These are phyloP conservation scores for Tiliacea aurago DNA, from an alignment of 2,888 invertebrate species.

Conservation along the genomic window DNA sequence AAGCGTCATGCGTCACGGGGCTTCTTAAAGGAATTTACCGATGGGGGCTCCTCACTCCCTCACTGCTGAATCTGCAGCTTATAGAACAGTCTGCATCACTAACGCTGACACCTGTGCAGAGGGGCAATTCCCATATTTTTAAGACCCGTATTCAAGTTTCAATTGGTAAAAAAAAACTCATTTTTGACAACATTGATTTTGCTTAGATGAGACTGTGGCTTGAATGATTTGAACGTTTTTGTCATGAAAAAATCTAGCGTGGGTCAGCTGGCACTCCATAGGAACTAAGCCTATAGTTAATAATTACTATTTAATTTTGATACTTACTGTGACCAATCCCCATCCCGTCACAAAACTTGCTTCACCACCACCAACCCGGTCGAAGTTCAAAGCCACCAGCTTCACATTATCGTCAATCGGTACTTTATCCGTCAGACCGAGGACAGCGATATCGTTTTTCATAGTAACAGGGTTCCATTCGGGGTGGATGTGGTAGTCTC, in stretches of 20 bases:
- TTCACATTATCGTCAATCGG: conserved; percentile 47
- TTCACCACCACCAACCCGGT: conserved; percentile 53
- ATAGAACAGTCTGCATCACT: background rate
- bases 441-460: conserved; percentile 72
- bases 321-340: conserved; percentile 58
- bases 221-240: too few species aligned
- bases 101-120: background rate
- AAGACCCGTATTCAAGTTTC: background rate
- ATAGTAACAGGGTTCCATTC: conserved; percentile 63
- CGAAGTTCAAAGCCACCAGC: conserved; percentile 54
- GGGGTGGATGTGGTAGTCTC: conserved; percentile 65
- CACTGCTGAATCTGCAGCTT: background rate
- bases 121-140: background rate
- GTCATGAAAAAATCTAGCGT: too few species aligned
- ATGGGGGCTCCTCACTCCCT: background rate
- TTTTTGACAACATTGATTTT: too few species aligned
- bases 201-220: too few species aligned
- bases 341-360: conserved; percentile 71
- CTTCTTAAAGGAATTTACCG: background rate
- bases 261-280: too few species aligned
- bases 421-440: conserved; percentile 47
- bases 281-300: too few species aligned
- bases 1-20: background rate
- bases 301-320: background rate
- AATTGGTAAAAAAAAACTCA: background rate